Evolutionary conservation across 2,113 vertebrate species (phyloP), one percentile per base, ranked within the genome.

Genomic region (Pantherophis guttatus): DNA sequence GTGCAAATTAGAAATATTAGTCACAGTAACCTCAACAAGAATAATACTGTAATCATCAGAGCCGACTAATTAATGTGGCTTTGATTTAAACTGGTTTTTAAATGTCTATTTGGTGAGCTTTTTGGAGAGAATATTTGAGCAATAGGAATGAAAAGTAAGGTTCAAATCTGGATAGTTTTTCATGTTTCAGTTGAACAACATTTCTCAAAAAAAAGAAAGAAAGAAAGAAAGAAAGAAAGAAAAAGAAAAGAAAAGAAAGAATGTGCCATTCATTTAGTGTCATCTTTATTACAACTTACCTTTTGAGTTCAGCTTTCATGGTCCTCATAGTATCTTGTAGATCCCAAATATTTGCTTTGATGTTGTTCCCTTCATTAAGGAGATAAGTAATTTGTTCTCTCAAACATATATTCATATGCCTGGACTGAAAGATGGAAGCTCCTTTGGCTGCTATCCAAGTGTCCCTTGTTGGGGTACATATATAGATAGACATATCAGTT

Each of bases 231-330:
- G 26, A 59, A 44, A 81, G 3, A 44, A 81, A 48, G 6, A 5
- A 48, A 48, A 50, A 50, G 48, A 50, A 50, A 44, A 81, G 54
- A 59, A 89, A 44, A 81, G 9, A 44, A 81, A 81, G 54, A 59
- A 89, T 12, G 21, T 12, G 55, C 7, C 9, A 50, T 3, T 58
- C 19, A 7, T 11, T n/a, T 54, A 48, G 9, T 17, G 26, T 12
- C 48, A 65, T 65, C 29, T 53, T 87, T 52, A 62, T 87, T 92
- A 12, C 54, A 13, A 26, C 17, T 53, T 91, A 91, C 93, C 93
- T 93, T 86, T 58, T 93, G 39, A 93, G 86, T 54, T 93, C 86
- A 8, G 86, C 90, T 75, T 93, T 81, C 86, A 89, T 93, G 54
- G 19, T 91, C 53, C 48, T 93, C 62, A 15, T 54, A 52, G 17